Evolutionary conservation across 1,140 invertebrate genomes (phyloP), one percentile per base, ranked within the genome.

Genomic region (Choristoneura fumiferana): DNA sequence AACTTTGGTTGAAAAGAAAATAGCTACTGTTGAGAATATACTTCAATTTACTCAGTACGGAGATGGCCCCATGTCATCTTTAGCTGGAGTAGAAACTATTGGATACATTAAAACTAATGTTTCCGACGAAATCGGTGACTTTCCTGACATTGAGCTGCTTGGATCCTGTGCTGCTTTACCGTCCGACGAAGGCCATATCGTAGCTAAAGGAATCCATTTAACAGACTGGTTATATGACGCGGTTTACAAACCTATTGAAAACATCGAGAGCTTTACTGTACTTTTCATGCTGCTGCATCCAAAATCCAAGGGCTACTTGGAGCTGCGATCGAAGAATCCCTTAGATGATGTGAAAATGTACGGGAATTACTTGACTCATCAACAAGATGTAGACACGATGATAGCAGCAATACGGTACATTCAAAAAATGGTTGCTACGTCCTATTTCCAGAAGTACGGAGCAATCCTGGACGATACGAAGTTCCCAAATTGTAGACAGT

Each of bases 271-370:
- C 6, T 95, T 92, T 75, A 91, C 92, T 0, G 87, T 95, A 3
- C 82, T 94, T 66, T 93, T 94, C 0, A 94, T 96, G 84, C 76
- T 95, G 0, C 89, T 96, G 18, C 91, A 94, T 76, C 95, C 96
- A 0, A 92, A 94, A 76, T 95, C 94, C 0, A 87, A 91, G 55
- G 96, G 96, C 1, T 90, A 90, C 13, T 60, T 97, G 1, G 91
- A 89, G 63, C 79, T 97, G 0, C 89, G 81, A 59, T 92, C 92
- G 4, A 93, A 89, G 8, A 92, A 98, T 89, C 96, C 96, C 0
- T 91, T 92, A 15, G 91, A 94, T 8, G 91, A 92, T 69, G 95
- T 96, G 0, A 90, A 92, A 33, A 91, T 97, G 33, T 92, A 96
- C 71, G 93, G 95, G 0, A 94, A 95, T 60, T 96, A 95, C 70